phyloP scores from a whole-genome alignment of 1,140 invertebrate species.

The Saccostrea echinata region DNA sequence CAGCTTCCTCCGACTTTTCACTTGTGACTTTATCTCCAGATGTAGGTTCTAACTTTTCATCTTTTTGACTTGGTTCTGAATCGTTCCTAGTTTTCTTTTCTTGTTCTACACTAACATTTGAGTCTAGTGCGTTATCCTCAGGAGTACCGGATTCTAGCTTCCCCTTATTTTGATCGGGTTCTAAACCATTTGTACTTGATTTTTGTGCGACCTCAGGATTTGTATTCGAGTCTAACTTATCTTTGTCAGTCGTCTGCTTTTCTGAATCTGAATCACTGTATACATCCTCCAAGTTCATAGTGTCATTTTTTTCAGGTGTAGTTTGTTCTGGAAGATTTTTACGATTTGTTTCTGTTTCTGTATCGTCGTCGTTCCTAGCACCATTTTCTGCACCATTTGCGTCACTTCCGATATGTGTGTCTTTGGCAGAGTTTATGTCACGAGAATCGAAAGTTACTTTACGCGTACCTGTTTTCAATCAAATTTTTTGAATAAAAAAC shows the following conservation, averaged over 20 bases:
- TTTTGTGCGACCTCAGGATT: background rate
- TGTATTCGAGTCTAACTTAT: background rate
- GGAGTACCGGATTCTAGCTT: background rate
- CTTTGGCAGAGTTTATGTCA: background rate
- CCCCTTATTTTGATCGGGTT: background rate
- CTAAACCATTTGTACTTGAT: background rate
- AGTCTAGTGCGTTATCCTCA: background rate
- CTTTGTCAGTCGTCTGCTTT: background rate
- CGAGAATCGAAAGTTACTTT: constrained; percentile 8
- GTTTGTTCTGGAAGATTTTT: background rate
- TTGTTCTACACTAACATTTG: too few relatives aligned
- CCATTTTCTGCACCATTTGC: background rate
- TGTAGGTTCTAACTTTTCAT: background rate
- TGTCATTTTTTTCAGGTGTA: background rate
- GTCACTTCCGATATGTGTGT: background rate
- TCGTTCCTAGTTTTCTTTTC: background rate
- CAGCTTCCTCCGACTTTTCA: background rate
- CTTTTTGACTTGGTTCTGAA: background rate
- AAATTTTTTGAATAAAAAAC: background rate
- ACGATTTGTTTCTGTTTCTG: background rate
- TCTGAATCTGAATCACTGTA: background rate
- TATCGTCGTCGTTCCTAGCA: background rate
- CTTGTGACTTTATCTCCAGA: background rate
- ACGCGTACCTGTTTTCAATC: constrained; percentile 3
- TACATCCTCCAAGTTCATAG: background rate